Evolutionary conservation across 2,113 vertebrate species (phyloP).

Genomic region (Martes martes): DNA sequence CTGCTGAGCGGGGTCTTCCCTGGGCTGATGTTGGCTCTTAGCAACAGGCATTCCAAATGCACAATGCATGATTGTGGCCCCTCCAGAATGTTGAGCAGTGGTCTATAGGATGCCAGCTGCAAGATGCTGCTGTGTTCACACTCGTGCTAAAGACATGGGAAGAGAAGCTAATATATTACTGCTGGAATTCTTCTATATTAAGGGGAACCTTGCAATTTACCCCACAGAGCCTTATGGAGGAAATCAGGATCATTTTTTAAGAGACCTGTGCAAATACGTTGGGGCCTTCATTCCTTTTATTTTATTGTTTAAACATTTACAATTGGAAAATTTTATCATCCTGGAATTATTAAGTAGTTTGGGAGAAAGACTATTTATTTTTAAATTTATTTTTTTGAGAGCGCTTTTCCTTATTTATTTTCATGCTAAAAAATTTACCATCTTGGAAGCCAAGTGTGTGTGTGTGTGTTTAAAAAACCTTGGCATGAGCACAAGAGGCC

Average conservation of each 20-base stretch:
- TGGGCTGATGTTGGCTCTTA: neutral
- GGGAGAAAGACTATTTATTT: conserved; percentile 10
- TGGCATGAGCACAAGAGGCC: conserved; percentile 4
- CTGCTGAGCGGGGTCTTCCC: neutral
- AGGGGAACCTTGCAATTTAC: neutral
- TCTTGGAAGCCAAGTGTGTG: neutral
- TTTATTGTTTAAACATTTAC: neutral
- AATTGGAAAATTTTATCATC: conserved; percentile 29
- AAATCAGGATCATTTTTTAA: conserved; percentile 46
- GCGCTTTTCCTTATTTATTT: conserved; percentile 29
- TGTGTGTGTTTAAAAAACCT: neutral
- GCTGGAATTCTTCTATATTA: neutral
- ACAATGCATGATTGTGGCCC: neutral
- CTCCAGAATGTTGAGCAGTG: neutral
- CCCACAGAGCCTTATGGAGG: conserved; percentile 11
- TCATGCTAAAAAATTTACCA: neutral
- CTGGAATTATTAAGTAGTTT: conserved; percentile 12
- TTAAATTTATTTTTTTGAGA: conserved; percentile 17
- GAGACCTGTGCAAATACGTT: neutral
- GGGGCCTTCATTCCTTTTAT: conserved; percentile 32
- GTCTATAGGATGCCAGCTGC: neutral
- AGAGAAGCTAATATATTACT: neutral
- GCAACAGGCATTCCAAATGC: neutral
- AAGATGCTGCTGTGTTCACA: neutral
- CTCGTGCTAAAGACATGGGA: neutral